Evolutionary conservation across 1,140 invertebrate species (phyloP).

Genomic region (Lutraria rhynchaena): DNA sequence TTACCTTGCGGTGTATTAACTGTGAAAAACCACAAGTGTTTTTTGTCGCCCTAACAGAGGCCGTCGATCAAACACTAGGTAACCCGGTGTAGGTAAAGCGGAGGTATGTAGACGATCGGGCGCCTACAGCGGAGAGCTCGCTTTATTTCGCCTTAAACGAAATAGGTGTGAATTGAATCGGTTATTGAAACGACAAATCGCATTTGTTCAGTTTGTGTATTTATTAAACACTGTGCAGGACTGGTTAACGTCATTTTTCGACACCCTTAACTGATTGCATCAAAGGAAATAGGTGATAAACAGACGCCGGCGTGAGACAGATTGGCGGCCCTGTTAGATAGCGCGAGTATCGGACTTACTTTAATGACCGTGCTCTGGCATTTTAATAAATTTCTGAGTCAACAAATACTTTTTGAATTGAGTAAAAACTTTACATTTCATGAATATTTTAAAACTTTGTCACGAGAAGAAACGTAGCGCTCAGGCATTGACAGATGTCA

Average conservation of each 20-base stretch:
- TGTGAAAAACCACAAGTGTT: slow-evolving; percentile 6
- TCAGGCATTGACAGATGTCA: slow-evolving; percentile 59
- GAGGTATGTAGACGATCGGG: slow-evolving; percentile 55
- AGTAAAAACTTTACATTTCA: slow-evolving; percentile 61
- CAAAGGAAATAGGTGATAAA: slow-evolving; percentile 60
- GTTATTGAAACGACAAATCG: slow-evolving; percentile 54
- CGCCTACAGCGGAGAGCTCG: slow-evolving; percentile 30
- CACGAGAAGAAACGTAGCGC: slow-evolving; percentile 66
- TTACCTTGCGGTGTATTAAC: not conserved
- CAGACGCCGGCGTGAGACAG: slow-evolving; percentile 45
- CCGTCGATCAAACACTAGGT: slow-evolving; percentile 37
- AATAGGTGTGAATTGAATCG: slow-evolving; percentile 61
- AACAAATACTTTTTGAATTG: slow-evolving; percentile 71
- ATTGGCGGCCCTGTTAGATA: slow-evolving; percentile 49
- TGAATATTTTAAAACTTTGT: slow-evolving; percentile 73
- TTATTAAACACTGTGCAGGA: slow-evolving; percentile 59
- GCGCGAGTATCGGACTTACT: slow-evolving; percentile 45
- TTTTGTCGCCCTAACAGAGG: slow-evolving; percentile 15
- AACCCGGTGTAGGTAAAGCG: slow-evolving; percentile 29
- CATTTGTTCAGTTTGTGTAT: slow-evolving; percentile 60
- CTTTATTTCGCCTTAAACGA: slow-evolving; percentile 53
- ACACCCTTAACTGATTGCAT: slow-evolving; percentile 58
- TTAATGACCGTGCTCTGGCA: slow-evolving; percentile 69
- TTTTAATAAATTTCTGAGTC: slow-evolving; percentile 74
- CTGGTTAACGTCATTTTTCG: slow-evolving; percentile 45